Evolutionary conservation across 2,888 invertebrate species (phyloP).

Genomic region (Odontomyia ornata): DNA sequence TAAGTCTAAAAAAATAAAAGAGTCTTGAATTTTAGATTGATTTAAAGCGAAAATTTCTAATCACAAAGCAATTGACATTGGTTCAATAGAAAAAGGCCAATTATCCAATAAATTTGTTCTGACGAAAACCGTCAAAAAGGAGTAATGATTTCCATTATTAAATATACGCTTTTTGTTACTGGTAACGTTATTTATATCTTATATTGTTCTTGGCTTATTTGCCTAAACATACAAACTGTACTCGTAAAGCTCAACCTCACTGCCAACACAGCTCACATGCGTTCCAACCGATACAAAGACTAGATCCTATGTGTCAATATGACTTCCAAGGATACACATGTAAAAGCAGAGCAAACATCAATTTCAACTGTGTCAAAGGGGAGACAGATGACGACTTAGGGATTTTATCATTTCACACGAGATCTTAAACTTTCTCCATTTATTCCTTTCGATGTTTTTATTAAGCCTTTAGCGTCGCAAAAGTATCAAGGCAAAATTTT

Average conservation of each 20-base stretch:
- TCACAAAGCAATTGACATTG: no score
- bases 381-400: slow-evolving; percentile 48
- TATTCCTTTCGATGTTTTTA: slow-evolving; percentile 24
- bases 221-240: neutral
- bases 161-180: no score
- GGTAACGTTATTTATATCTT: neutral
- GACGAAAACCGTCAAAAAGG: no score
- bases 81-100: no score
- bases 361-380: slow-evolving; percentile 49
- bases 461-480: neutral
- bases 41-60: no score
- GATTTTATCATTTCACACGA: slow-evolving; percentile 48
- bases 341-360: slow-evolving; percentile 50
- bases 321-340: slow-evolving; percentile 50
- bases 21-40: no score
- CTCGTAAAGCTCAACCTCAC: neutral
- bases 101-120: no score
- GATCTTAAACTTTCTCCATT: slow-evolving; percentile 40
- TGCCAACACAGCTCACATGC: neutral
- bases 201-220: neutral
- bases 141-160: no score
- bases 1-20: no score
- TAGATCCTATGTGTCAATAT: slow-evolving; percentile 50
- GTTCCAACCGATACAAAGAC: neutral
- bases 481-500: neutral